phyloP scores from a whole-genome alignment of 2,888 invertebrate species.

The Colletes collaris region DNA sequence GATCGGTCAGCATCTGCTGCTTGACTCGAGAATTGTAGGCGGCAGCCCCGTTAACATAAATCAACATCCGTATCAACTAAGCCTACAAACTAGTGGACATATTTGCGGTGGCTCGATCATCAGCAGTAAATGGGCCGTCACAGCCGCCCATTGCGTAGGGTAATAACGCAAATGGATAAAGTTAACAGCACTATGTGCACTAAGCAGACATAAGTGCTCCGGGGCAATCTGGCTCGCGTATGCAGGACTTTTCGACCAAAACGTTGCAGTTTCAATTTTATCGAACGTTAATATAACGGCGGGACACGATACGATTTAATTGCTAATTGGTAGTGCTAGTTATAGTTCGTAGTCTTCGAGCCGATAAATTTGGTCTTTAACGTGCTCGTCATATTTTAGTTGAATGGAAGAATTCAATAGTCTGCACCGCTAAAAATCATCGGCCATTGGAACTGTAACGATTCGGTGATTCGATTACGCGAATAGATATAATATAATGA shows the following conservation, averaged over 20 bases:
- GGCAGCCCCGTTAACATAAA: slow-evolving; percentile 76
- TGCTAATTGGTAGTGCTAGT: no score
- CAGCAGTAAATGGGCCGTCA: slow-evolving; percentile 74
- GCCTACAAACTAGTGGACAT: slow-evolving; percentile 68
- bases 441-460: no score
- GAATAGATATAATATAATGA: background rate
- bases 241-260: background rate
- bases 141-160: slow-evolving; percentile 78
- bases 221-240: background rate
- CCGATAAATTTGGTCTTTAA: no score
- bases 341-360: no score
- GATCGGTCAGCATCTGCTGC: background rate
- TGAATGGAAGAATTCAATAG: no score
- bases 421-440: no score
- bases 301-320: no score
- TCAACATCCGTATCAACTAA: slow-evolving; percentile 79
- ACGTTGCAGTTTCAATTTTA: no score
- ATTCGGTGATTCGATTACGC: no score
- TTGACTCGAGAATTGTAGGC: slow-evolving; percentile 77
- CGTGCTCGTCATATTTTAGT: no score
- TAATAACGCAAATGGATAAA: slow-evolving; percentile 48
- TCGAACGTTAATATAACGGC: no score
- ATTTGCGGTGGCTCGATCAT: slow-evolving; percentile 78
- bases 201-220: background rate
- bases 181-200: slow-evolving; percentile 13